phyloP scores from a whole-genome alignment of 37 sponge, comb jelly and placozoan genomes.

The Petrosia ficiformis region DNA sequence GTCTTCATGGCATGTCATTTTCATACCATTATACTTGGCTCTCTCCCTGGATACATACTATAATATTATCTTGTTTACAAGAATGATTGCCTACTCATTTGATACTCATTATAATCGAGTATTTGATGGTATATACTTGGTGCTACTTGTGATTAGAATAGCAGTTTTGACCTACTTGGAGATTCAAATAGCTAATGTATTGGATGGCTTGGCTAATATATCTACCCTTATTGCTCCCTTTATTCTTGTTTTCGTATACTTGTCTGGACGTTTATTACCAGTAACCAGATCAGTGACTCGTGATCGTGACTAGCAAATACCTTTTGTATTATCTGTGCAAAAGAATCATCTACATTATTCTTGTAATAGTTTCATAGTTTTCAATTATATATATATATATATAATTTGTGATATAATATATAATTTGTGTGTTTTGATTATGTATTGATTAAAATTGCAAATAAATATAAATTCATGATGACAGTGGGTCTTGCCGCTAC shows the following conservation, averaged over 20 bases:
- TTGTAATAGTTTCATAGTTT: neutral
- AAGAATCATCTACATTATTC: too few relatives aligned
- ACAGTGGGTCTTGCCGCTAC: too few relatives aligned
- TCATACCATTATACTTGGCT: slow-evolving; percentile 31
- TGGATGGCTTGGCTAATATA: neutral
- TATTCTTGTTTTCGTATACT: neutral
- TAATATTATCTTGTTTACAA: neutral
- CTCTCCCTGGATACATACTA: slow-evolving; percentile 14
- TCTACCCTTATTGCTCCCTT: neutral
- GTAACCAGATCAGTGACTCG: neutral
- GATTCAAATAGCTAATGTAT: neutral
- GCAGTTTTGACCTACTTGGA: neutral
- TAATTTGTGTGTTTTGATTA: too few relatives aligned
- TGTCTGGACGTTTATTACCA: neutral
- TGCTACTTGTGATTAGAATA: neutral
- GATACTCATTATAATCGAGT: neutral
- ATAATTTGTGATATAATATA: too few relatives aligned
- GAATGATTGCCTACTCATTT: neutral
- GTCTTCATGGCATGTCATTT: slow-evolving; percentile 19
- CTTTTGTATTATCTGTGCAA: too few relatives aligned
- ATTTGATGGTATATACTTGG: neutral
- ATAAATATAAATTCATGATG: too few relatives aligned
- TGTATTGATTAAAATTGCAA: too few relatives aligned
- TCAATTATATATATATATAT: neutral
- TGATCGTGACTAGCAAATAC: neutral